Conservation (phyloP, 2,888 invertebrate species). For the Germaria angustata region DNA sequence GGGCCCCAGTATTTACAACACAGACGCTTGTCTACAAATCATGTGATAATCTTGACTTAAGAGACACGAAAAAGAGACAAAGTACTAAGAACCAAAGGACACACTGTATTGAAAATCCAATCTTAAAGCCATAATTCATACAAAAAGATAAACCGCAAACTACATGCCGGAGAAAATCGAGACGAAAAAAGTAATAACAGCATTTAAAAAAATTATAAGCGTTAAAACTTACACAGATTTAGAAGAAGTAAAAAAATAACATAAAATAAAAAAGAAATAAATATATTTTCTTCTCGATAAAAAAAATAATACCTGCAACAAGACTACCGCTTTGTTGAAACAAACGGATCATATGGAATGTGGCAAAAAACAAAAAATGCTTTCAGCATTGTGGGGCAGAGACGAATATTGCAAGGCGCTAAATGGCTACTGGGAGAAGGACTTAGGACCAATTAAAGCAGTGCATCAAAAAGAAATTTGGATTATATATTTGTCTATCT, state of each 20-base stretch:
- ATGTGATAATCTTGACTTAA: constrained; percentile 74
- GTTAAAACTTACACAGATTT: constrained; percentile 40
- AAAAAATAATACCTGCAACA: constrained; percentile 27
- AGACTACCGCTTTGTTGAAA: constrained; percentile 45
- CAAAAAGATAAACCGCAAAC: constrained; percentile 59
- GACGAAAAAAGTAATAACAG: constrained; percentile 37
- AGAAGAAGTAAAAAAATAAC: constrained; percentile 1
- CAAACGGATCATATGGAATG: constrained; percentile 32
- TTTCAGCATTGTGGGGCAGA: too few species aligned
- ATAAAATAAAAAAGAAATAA: constrained; percentile 1
- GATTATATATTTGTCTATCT: too few species aligned
- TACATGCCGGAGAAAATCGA: constrained; percentile 15
- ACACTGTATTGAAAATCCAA: constrained; percentile 78
- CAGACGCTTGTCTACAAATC: constrained; percentile 56
- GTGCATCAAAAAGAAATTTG: too few species aligned
- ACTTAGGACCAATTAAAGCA: not conserved
- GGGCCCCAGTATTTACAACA: not conserved
- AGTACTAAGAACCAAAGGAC: constrained; percentile 8
- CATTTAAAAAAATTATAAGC: constrained; percentile 49
- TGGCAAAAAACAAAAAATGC: not conserved
- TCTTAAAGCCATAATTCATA: constrained; percentile 78
- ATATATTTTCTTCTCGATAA: not conserved
- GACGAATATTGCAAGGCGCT: not conserved
- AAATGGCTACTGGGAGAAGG: not conserved
- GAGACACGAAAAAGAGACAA: constrained; percentile 22